Evolutionary conservation across 2,113 vertebrate genomes (phyloP).

Genomic region (Ranitomeya imitator): DNA sequence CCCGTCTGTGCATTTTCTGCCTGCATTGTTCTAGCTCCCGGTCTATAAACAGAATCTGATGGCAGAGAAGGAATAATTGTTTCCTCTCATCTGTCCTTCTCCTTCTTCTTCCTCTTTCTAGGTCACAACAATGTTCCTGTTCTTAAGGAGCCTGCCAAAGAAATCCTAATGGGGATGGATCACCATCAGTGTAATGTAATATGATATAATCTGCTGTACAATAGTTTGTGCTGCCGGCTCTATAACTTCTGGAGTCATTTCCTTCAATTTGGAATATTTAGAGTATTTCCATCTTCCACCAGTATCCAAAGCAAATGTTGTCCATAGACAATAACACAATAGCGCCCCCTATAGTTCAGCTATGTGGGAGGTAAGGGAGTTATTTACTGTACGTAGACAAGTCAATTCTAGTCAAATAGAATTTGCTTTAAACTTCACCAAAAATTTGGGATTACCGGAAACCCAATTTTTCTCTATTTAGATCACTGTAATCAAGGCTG

Average conservation of each 20-base stretch:
- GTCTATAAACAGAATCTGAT: conserved; percentile 37
- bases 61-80: conserved; percentile 29
- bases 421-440: too few species aligned
- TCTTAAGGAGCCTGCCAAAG: neutral
- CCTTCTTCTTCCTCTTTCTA: conserved; percentile 20
- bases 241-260: neutral
- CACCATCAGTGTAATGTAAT: neutral
- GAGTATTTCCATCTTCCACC: neutral
- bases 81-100: conserved; percentile 23
- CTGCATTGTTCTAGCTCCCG: conserved; percentile 15
- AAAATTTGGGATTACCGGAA: too few species aligned
- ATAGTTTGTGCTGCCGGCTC: neutral
- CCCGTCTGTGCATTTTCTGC: conserved; percentile 1
- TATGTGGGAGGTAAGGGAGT: too few species aligned
- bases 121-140: conserved; percentile 32
- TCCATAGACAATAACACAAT: neutral
- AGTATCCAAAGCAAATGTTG: neutral
- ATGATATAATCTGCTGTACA: neutral
- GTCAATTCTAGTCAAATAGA: too few species aligned
- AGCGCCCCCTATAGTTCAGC: neutral
- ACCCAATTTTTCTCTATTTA: too few species aligned
- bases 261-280: neutral
- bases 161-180: conserved; percentile 8
- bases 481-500: too few species aligned
- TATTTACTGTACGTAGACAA: too few species aligned